phyloP scores from a whole-genome alignment of 2,113 vertebrate species.

The Nestor notabilis region DNA sequence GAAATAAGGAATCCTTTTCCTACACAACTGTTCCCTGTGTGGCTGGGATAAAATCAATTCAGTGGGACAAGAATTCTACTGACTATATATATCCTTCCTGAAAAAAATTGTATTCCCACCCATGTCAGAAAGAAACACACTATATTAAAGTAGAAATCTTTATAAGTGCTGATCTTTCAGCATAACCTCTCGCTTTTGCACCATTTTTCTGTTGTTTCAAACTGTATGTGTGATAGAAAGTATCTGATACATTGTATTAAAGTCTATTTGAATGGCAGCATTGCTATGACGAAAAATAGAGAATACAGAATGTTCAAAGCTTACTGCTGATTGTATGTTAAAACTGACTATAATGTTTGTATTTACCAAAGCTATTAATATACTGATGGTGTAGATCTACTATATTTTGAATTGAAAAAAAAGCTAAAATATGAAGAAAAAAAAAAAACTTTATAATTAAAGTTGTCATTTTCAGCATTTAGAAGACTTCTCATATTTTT shows the following conservation, averaged over 20 bases:
- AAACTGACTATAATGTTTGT: background rate
- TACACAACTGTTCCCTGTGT: background rate
- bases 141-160: background rate
- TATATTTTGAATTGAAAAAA: background rate
- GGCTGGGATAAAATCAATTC: background rate
- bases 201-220: background rate
- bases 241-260: background rate
- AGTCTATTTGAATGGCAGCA: background rate
- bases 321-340: background rate
- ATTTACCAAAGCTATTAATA: constrained; percentile 43
- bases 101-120: background rate
- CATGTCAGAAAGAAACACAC: background rate
- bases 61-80: background rate
- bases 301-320: background rate
- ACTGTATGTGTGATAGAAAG: background rate
- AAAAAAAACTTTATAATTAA: constrained; percentile 45
- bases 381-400: background rate
- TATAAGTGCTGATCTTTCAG: background rate
- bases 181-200: background rate
- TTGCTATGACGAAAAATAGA: background rate
- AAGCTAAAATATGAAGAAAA: background rate
- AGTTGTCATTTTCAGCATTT: constrained; percentile 32
- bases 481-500: background rate
- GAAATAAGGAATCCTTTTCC: background rate
- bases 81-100: background rate